phyloP scores from a whole-genome alignment of 92 coral and sea anemone species.

The Paragorgia papillata region DNA sequence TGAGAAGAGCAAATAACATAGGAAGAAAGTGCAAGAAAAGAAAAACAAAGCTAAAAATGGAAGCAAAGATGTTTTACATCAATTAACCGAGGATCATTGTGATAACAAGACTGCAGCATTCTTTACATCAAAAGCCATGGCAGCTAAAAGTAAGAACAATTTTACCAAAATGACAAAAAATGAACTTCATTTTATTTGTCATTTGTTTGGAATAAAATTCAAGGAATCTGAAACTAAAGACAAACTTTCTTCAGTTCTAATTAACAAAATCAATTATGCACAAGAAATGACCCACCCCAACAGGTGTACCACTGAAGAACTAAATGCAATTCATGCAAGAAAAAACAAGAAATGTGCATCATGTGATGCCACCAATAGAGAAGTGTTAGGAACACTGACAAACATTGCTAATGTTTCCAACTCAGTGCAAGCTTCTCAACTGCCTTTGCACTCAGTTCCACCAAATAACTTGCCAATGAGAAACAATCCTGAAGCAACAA shows the following conservation, averaged over 20 bases:
- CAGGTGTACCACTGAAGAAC: conserved; percentile 18
- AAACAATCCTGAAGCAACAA: conserved; percentile 8
- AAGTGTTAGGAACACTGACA: conserved; percentile 5
- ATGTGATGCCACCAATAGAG: conserved; percentile 3
- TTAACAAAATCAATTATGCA: conserved; percentile 16
- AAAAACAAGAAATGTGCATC: conserved; percentile 14
- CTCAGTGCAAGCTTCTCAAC: neutral
- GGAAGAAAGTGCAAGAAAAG: conserved; percentile 49
- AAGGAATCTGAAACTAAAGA: conserved; percentile 22
- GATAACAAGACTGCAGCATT: conserved; percentile 33
- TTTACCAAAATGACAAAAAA: conserved; percentile 21
- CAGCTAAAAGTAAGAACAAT: conserved; percentile 22
- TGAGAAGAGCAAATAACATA: conserved; percentile 44
- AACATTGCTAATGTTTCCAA: conserved; percentile 2
- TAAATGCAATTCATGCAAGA: neutral
- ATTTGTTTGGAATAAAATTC: conserved; percentile 25
- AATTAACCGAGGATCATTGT: conserved; percentile 20
- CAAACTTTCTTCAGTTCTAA: neutral
- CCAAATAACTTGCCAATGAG: neutral
- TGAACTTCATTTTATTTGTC: conserved; percentile 36
- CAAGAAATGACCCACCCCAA: conserved; percentile 21
- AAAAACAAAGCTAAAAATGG: neutral
- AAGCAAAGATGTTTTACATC: conserved; percentile 9
- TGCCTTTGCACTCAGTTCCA: too few relatives aligned
- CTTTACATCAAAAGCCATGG: conserved; percentile 31